Percentiles rank a stretch among this genome's conserved stretches.
These are phyloP conservation scores for Thaumatotibia leucotreta DNA, from an alignment of 1,140 invertebrate species.

Conservation along the genomic window DNA sequence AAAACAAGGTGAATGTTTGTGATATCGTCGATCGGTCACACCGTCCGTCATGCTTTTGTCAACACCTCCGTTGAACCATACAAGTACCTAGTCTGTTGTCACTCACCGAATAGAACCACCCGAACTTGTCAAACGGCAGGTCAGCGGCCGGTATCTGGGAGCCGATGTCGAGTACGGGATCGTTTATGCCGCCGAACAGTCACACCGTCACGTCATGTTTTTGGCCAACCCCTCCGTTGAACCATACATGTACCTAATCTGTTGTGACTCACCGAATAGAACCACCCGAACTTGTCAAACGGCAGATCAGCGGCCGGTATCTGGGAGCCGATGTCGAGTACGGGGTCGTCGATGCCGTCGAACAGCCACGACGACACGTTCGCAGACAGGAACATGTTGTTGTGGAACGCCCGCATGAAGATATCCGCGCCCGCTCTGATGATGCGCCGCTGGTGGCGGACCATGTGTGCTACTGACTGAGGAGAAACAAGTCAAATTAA, in stretches of 20 bases:
- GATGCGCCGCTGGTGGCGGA: conserved; percentile 67
- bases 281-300: conserved; percentile 86
- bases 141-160: conserved; percentile 76
- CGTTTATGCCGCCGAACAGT: conserved; percentile 87
- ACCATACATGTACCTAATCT: not conserved
- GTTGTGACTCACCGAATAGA: conserved; percentile 75
- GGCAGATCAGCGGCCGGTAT: conserved; percentile 80
- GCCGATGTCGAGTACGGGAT: conserved; percentile 80
- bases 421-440: conserved; percentile 75
- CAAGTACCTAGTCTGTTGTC: too few relatives aligned
- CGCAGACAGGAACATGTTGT: conserved; percentile 79
- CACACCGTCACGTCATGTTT: conserved; percentile 77
- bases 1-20: too few relatives aligned
- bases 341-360: conserved; percentile 84
- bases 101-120: conserved; percentile 83
- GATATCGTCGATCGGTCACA: too few relatives aligned
- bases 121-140: conserved; percentile 84
- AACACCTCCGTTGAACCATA: too few relatives aligned
- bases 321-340: conserved; percentile 78
- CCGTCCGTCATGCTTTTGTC: too few relatives aligned
- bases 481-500: too few relatives aligned
- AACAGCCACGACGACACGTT: conserved; percentile 80
- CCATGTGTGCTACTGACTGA: conserved; percentile 81
- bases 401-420: conserved; percentile 74
- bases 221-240: conserved; percentile 76